Conservation (phyloP, 2,113 vertebrate genomes). For the Thunnus thynnus region DNA sequence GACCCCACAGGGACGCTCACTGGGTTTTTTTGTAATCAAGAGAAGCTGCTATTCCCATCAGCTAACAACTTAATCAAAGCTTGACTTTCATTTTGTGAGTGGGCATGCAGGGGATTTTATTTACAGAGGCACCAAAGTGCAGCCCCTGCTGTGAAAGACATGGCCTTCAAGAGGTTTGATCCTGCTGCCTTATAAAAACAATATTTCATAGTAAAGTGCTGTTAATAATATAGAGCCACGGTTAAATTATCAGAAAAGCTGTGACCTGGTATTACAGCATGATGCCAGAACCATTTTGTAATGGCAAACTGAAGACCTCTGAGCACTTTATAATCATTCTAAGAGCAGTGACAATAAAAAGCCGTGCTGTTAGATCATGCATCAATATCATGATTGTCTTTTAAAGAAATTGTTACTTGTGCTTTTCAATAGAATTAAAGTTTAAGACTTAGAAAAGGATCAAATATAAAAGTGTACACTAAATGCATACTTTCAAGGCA, state of each 20-base stretch:
- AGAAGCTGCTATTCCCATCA: slow-evolving; percentile 41
- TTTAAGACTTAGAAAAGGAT: neutral
- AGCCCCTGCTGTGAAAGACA: slow-evolving; percentile 4
- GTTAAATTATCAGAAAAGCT: neutral
- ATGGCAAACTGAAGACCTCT: slow-evolving; percentile 5
- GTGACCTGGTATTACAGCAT: neutral
- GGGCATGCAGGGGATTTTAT: slow-evolving; percentile 28
- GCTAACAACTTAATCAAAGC: slow-evolving; percentile 59
- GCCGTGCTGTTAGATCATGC: neutral
- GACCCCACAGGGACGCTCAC: slow-evolving; percentile 21
- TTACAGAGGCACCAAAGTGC: slow-evolving; percentile 18
- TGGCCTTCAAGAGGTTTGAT: neutral
- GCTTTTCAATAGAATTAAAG: neutral
- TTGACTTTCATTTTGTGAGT: slow-evolving; percentile 51
- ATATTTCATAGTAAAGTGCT: neutral
- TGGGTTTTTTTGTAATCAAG: slow-evolving; percentile 54
- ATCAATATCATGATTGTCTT: neutral
- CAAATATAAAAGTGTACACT: neutral
- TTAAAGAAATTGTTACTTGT: neutral
- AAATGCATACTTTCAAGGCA: neutral
- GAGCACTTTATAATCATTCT: slow-evolving; percentile 11
- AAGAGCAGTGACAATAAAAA: neutral
- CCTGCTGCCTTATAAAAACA: neutral
- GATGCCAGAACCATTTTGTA: neutral
- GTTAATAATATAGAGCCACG: neutral